These are phyloP conservation scores for Gonatopus flavifemur DNA, from an alignment of 1,140 invertebrate genomes.

Conservation along the genomic window DNA sequence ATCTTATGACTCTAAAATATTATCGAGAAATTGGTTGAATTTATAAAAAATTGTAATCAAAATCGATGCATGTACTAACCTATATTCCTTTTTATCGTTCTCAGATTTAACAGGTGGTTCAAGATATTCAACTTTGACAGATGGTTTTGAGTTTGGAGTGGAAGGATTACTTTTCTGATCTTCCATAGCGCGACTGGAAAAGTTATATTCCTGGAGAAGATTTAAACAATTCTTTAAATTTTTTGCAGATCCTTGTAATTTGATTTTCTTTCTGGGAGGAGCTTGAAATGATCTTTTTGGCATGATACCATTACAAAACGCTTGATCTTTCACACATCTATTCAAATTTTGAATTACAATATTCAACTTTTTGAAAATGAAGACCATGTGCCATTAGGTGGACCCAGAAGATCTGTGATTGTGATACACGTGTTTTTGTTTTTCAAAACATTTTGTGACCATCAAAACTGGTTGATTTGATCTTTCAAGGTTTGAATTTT, in stretches of 20 bases:
- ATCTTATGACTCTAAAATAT: slow-evolving; percentile 61
- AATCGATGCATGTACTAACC: slow-evolving; percentile 29
- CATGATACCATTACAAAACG: slow-evolving; percentile 14
- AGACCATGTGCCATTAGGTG: no score
- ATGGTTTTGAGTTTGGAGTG: not conserved
- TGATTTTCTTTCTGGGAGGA: slow-evolving; percentile 19
- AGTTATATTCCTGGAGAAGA: not conserved
- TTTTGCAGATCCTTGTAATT: slow-evolving; percentile 6
- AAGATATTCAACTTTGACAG: slow-evolving; percentile 28
- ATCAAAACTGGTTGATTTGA: no score
- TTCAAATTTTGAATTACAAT: no score
- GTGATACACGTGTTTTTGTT: no score
- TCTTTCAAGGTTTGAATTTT: no score
- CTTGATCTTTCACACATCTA: not conserved
- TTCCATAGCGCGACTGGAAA: not conserved
- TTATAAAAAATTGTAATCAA: slow-evolving; percentile 2
- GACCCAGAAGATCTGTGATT: no score
- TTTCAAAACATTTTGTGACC: no score
- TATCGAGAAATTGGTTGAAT: slow-evolving; percentile 51
- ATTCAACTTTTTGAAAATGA: no score
- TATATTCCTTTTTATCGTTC: slow-evolving; percentile 65
- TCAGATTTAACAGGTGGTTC: slow-evolving; percentile 60
- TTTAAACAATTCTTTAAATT: not conserved
- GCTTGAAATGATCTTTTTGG: slow-evolving; percentile 23
- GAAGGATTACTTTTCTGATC: not conserved